phyloP scores from a whole-genome alignment of 2,797 vertebrate genomes.

The Tenualosa ilisha region DNA sequence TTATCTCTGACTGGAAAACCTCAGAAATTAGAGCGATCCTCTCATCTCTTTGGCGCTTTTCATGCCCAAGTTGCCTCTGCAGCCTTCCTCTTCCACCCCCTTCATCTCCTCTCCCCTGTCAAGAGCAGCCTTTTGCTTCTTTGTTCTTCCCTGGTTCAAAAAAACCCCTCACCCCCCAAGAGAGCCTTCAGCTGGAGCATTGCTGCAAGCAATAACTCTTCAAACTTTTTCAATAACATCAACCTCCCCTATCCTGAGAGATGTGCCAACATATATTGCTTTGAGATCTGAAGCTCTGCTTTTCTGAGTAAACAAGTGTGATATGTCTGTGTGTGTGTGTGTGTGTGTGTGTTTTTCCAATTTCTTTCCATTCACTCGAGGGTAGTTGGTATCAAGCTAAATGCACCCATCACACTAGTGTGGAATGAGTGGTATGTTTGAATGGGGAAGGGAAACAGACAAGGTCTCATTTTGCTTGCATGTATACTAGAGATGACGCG shows the following conservation, averaged over 20 bases:
- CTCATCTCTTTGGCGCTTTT: conserved; percentile 49
- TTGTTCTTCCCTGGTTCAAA: conserved; percentile 60
- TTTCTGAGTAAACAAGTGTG: conserved; percentile 43
- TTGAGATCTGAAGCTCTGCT: conserved; percentile 20
- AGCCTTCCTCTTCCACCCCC: conserved; percentile 38
- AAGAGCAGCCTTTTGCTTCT: conserved; percentile 48
- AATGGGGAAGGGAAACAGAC: neutral
- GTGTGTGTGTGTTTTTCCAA: neutral
- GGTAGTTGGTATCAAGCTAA: neutral
- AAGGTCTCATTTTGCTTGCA: neutral
- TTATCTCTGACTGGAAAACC: conserved; percentile 57
- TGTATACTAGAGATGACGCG: neutral
- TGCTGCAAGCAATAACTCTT: conserved; percentile 33
- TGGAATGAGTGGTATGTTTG: neutral
- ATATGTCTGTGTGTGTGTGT: neutral
- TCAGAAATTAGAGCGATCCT: conserved; percentile 53
- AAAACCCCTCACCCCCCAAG: conserved; percentile 42
- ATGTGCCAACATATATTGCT: conserved; percentile 33
- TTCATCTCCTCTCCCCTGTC: conserved; percentile 52
- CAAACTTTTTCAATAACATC: conserved; percentile 39
- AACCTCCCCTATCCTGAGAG: conserved; percentile 41
- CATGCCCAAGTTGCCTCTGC: conserved; percentile 45
- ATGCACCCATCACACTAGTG: neutral
- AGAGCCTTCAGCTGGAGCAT: conserved; percentile 48
- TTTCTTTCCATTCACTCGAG: neutral